Base-by-base conservation (phyloP, 2,797 vertebrate genomes). In the Neoniphon sammara region DNA sequence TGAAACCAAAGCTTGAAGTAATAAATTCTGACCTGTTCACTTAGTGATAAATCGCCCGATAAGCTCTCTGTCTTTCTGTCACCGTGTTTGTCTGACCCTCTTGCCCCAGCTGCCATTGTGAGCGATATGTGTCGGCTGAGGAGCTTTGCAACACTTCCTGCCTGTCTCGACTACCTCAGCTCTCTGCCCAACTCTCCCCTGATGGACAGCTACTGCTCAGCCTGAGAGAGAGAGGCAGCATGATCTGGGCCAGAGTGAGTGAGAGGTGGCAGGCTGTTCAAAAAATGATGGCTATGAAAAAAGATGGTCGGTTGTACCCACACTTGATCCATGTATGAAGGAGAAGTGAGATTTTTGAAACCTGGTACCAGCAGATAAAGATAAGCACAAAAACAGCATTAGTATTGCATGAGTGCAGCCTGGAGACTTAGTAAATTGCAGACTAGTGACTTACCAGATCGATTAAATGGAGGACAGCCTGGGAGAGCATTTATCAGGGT, bases 141-240 rank as follows among this genome's bases (percentile, higher is more conserved):
- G 96, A 98, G 85, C 92, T 98, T 20, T 98, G 97, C 80, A 93
- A 97, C 66, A 78, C 87, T 0, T 91, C 91, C 17, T 98, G 97
- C 81, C 84, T 97, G 77, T 91, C 94, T 82, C 91, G 80, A 60
- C 91, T 94, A 20, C 95, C 95, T 1, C 91, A 66, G 7, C 80
- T 98, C 66, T 95, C 93, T 21, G 91, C 96, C 84, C 88, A 79
- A 42, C 84, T 94, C 59, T 89, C 89, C 1, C 61, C 87, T 65
- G 88, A 94, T 14, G 92, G 94, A 56, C 87, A 94, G 66, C 89
- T 98, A 57, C 83, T 94, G 34, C 93, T 98, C 79, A 93, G 74
- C 55, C 20, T 94, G 69, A 87, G 75, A 46, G 75, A 83, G 61
- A 47, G 72, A 92, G 83, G 79, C 59, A 90, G 85, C 63, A 87